These are phyloP conservation scores for Lasioglossum albipes DNA, from an alignment of 1,140 invertebrate species.

Conservation along the genomic window DNA sequence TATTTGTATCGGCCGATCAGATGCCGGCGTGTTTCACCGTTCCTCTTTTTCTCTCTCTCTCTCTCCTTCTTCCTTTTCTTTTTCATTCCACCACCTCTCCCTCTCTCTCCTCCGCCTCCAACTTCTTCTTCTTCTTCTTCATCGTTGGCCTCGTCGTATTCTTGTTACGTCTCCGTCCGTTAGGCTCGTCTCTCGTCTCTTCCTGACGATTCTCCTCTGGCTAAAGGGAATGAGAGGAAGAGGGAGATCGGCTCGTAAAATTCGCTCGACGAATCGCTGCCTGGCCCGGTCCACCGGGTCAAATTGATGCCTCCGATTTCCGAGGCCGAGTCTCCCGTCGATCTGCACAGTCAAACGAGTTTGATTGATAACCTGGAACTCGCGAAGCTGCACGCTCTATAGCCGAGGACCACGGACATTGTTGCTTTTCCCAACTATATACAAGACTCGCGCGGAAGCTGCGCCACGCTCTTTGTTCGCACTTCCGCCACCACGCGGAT, in stretches of 20 bases:
- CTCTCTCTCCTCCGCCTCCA: slow-evolving; percentile 3
- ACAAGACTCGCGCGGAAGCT: too few relatives aligned
- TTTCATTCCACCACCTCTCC: not conserved
- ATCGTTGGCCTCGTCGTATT: not conserved
- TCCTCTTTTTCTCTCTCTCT: not conserved
- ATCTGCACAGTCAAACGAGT: too few relatives aligned
- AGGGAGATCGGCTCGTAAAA: slow-evolving; percentile 25
- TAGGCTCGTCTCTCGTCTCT: slow-evolving; percentile 30
- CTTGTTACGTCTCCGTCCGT: slow-evolving; percentile 22
- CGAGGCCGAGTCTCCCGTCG: too few relatives aligned
- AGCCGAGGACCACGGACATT: too few relatives aligned
- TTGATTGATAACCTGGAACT: too few relatives aligned
- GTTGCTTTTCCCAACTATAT: too few relatives aligned
- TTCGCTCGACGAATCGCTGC: slow-evolving; percentile 16
- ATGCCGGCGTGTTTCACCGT: slow-evolving; percentile 59
- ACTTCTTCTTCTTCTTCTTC: not conserved
- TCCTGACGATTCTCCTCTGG: too few relatives aligned
- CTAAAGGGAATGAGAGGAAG: too few relatives aligned
- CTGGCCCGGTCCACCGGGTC: slow-evolving; percentile 14
- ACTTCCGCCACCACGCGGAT: too few relatives aligned
- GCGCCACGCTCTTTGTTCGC: too few relatives aligned
- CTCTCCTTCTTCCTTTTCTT: not conserved
- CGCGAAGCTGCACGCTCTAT: too few relatives aligned
- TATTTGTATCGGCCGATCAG: slow-evolving; percentile 75
- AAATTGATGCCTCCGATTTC: slow-evolving; percentile 20